A percentile compares a stretch with the other conserved stretches of the same genome.
phyloP scores from a whole-genome alignment of 2,113 vertebrate genomes.

The Cryptotis parvus region DNA sequence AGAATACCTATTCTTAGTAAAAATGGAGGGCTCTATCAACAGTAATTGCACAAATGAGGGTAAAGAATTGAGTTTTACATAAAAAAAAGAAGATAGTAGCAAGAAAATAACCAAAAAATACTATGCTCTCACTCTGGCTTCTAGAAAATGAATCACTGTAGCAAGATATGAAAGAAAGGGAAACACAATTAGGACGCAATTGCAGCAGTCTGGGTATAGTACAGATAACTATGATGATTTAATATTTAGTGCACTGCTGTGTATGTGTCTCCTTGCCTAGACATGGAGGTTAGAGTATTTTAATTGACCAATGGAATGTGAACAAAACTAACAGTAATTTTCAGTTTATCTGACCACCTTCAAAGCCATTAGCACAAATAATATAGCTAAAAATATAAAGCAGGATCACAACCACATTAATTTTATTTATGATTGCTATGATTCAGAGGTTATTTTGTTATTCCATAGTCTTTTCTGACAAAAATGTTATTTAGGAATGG shows the following conservation, averaged over 20 bases:
- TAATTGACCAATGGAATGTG: neutral
- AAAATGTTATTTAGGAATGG: conserved; percentile 13
- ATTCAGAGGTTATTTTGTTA: conserved; percentile 10
- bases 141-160: neutral
- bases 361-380: neutral
- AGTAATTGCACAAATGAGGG: neutral
- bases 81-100: conserved; percentile 35
- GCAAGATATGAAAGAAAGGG: neutral
- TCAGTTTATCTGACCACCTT: neutral
- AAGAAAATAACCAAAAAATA: neutral
- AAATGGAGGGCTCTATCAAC: neutral
- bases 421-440: neutral
- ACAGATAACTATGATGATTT: neutral
- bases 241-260: neutral
- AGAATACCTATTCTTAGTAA: conserved; percentile 49
- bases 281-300: too few relatives aligned
- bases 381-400: neutral
- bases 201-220: neutral
- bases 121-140: neutral
- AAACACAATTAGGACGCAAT: neutral
- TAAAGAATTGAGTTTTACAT: conserved; percentile 20
- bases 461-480: neutral
- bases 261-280: neutral
- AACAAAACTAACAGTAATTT: conserved; percentile 33
- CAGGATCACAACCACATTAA: neutral